These are phyloP conservation scores for Petrolisthes cinctipes DNA, from an alignment of 2,888 invertebrate species.

Conservation along the genomic window DNA sequence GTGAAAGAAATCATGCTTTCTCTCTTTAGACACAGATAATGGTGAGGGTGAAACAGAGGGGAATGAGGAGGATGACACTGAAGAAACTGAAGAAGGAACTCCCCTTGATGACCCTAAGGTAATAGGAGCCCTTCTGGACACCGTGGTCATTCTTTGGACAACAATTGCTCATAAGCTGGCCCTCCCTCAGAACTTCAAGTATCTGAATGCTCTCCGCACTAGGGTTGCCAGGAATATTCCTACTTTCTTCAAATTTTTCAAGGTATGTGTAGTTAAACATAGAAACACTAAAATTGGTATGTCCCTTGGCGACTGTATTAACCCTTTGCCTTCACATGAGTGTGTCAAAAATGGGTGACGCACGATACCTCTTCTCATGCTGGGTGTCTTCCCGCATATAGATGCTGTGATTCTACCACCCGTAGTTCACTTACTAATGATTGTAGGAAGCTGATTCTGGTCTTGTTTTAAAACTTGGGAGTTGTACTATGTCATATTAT, in stretches of 20 bases:
- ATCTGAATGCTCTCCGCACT: slow-evolving; percentile 45
- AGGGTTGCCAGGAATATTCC: slow-evolving; percentile 52
- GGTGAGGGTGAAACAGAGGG: neutral
- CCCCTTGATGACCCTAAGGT: slow-evolving; percentile 54
- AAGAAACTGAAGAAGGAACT: slow-evolving; percentile 17
- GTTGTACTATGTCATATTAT: no score
- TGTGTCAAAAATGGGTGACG: no score
- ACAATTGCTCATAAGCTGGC: slow-evolving; percentile 49
- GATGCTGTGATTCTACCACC: no score
- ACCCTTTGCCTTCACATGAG: no score
- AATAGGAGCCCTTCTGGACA: slow-evolving; percentile 58
- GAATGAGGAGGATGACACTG: neutral
- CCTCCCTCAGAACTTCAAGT: slow-evolving; percentile 56
- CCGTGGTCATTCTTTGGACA: slow-evolving; percentile 62
- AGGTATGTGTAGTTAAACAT: slow-evolving; percentile 29
- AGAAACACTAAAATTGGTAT: no score
- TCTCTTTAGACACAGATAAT: neutral
- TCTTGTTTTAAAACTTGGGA: no score
- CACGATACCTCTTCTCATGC: no score
- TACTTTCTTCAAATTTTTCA: slow-evolving; percentile 51
- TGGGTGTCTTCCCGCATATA: no score
- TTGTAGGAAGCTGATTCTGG: no score
- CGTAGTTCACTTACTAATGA: no score
- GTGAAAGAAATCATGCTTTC: no score
- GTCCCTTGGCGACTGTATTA: no score